Evolutionary conservation across 2,797 vertebrate species (phyloP).

Genomic region (Enteromius viviparus): DNA sequence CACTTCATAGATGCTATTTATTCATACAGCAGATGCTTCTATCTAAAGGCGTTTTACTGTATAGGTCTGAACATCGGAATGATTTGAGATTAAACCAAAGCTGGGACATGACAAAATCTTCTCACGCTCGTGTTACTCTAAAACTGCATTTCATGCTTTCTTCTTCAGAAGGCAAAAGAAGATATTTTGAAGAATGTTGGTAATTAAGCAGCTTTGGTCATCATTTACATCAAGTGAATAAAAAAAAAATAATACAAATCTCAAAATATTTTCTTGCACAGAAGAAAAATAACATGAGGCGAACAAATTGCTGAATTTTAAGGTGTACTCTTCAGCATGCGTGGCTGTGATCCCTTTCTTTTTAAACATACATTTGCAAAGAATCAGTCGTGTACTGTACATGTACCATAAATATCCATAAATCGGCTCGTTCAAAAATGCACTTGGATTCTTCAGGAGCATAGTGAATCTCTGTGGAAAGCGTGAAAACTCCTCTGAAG

Average conservation of each 20-base stretch:
- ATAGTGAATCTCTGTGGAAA: background rate
- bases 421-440: constrained; percentile 11
- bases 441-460: background rate
- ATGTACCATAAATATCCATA: background rate
- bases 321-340: background rate
- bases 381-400: background rate
- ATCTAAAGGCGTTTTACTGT: background rate
- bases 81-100: background rate
- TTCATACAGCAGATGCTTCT: constrained; percentile 40
- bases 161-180: background rate
- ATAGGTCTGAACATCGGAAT: background rate
- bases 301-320: background rate
- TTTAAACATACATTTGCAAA: background rate
- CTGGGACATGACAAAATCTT: background rate
- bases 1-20: constrained; percentile 17
- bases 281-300: background rate
- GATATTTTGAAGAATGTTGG: background rate
- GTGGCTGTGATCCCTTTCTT: background rate
- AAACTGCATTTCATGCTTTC: background rate
- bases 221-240: background rate
- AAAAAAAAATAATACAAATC: background rate
- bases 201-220: background rate
- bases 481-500: background rate
- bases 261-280: background rate
- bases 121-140: background rate